A percentile compares a stretch with the other conserved stretches of the same genome.
Conservation (phyloP, 2,888 invertebrate species). For the Carcina quercana region DNA sequence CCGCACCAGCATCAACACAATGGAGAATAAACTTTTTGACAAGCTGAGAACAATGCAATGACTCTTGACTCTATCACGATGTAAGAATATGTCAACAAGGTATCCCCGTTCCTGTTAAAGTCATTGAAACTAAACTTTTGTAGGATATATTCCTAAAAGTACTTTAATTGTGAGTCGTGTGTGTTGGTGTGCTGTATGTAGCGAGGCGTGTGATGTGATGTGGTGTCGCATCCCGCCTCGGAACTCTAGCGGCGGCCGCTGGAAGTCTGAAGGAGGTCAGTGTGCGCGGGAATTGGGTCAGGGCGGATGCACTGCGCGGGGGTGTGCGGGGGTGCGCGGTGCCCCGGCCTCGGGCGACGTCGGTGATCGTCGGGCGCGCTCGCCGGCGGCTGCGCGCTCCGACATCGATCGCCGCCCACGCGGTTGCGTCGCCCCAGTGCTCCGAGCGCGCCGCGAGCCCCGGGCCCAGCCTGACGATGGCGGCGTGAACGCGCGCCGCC, state of each 20-base stretch:
- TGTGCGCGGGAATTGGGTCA: conserved; percentile 65
- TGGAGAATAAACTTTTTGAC: too few relatives aligned
- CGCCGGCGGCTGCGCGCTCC: conserved; percentile 33
- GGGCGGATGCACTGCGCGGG: conserved; percentile 44
- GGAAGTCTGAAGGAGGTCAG: conserved; percentile 38
- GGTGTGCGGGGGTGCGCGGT: conserved; percentile 27
- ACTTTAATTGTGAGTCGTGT: too few relatives aligned
- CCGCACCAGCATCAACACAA: too few relatives aligned
- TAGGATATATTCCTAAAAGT: too few relatives aligned
- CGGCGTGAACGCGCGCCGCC: conserved; percentile 71
- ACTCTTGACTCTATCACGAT: too few relatives aligned
- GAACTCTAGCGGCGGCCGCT: conserved; percentile 27
- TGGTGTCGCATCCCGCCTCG: conserved; percentile 13
- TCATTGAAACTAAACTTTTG: too few relatives aligned
- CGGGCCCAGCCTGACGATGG: conserved; percentile 66
- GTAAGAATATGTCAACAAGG: too few relatives aligned
- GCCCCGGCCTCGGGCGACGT: conserved; percentile 27
- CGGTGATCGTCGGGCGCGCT: conserved; percentile 40
- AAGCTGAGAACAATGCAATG: too few relatives aligned
- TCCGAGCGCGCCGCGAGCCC: conserved; percentile 64
- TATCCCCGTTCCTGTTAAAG: too few relatives aligned
- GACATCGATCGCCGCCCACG: conserved; percentile 60
- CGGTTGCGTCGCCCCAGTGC: conserved; percentile 45
- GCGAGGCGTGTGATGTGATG: too few relatives aligned
- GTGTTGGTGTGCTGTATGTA: too few relatives aligned